These are phyloP conservation scores for Ichneumon xanthorius DNA, from an alignment of 2,888 invertebrate species.

Conservation along the genomic window DNA sequence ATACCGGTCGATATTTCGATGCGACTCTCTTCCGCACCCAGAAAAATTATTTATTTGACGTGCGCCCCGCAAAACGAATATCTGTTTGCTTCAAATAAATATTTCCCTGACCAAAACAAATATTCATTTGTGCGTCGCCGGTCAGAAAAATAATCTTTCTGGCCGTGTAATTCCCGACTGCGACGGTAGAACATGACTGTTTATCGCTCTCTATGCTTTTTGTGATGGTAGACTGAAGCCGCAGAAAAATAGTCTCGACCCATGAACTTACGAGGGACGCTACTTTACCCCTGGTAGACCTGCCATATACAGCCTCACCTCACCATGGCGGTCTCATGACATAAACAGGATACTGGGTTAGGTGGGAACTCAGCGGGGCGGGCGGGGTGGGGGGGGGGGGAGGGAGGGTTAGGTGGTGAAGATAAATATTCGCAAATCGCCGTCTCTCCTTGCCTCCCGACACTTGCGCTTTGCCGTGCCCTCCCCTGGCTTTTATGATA, in stretches of 20 bases:
- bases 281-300: background rate
- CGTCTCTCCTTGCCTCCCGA: slow-evolving; percentile 14
- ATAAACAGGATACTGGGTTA: slow-evolving; percentile 15
- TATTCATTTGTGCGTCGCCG: too few species aligned
- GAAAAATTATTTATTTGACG: too few species aligned
- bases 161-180: too few species aligned
- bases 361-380: background rate
- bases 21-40: too few species aligned
- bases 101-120: too few species aligned
- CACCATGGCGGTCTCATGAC: background rate
- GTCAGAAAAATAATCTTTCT: too few species aligned
- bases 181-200: too few species aligned
- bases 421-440: slow-evolving; percentile 63
- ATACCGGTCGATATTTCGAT: too few species aligned
- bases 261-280: background rate
- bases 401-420: slow-evolving; percentile 32
- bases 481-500: slow-evolving; percentile 54
- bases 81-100: too few species aligned
- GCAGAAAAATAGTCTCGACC: background rate
- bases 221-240: too few species aligned
- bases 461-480: slow-evolving; percentile 8
- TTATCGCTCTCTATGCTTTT: too few species aligned
- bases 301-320: background rate
- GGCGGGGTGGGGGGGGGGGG: slow-evolving; percentile 5
- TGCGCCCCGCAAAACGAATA: too few species aligned